Evolutionary conservation across 2,888 invertebrate genomes (phyloP).

Genomic region (Escarpia spicata): DNA sequence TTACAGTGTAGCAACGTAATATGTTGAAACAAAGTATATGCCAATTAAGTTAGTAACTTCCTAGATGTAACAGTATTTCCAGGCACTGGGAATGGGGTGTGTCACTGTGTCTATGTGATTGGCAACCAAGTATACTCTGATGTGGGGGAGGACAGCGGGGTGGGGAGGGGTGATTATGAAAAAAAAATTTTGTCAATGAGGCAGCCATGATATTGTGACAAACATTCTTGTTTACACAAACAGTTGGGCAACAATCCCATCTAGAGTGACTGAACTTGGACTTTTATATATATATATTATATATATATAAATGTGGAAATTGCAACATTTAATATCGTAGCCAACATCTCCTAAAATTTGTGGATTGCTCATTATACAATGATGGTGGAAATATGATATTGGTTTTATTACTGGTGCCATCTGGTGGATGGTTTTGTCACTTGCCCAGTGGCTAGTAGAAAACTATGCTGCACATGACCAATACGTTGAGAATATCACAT

Average conservation of each 20-base stretch:
- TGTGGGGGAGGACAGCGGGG: no score
- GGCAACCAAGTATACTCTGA: no score
- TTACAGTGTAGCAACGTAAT: no score
- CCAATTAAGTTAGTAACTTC: no score
- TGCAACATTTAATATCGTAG: background rate
- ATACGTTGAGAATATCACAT: background rate
- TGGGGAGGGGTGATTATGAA: no score
- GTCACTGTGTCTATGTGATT: no score
- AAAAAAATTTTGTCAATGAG: no score
- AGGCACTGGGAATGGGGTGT: no score
- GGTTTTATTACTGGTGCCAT: background rate
- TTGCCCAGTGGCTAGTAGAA: background rate
- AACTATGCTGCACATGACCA: background rate
- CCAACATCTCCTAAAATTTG: background rate
- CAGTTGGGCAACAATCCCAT: background rate
- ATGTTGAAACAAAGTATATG: no score
- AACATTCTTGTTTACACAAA: background rate
- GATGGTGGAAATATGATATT: no score
- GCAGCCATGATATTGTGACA: background rate
- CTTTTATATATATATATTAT: no score
- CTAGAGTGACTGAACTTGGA: background rate
- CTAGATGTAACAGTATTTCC: no score
- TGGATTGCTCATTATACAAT: background rate
- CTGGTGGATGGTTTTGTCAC: background rate
- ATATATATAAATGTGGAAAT: background rate